phyloP scores from a whole-genome alignment of 2,797 vertebrate species.

The Pseudomugil tenellus region DNA sequence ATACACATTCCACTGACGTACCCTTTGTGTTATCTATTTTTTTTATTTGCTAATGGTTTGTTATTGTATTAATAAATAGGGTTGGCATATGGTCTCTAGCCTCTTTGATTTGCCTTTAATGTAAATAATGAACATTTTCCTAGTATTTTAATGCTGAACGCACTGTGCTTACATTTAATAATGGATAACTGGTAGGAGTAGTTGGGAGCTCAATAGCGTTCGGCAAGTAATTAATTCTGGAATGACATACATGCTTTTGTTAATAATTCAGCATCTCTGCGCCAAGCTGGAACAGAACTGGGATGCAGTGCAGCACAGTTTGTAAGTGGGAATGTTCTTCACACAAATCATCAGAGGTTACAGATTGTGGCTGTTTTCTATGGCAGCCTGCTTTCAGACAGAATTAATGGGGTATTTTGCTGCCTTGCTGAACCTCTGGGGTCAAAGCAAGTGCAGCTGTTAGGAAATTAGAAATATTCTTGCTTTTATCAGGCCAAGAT shows the following conservation, averaged over 20 bases:
- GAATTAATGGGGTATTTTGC: conserved; percentile 74
- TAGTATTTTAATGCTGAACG: neutral
- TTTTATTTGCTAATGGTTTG: neutral
- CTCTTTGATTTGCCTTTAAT: conserved; percentile 2
- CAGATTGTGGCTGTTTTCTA: conserved; percentile 55
- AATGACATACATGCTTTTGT: conserved; percentile 52
- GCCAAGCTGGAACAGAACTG: conserved; percentile 37
- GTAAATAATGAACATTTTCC: conserved; percentile 16
- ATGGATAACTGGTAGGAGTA: conserved; percentile 35
- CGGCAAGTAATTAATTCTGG: conserved; percentile 47
- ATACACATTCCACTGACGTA: neutral
- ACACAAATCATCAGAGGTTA: conserved; percentile 60
- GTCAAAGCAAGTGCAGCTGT: conserved; percentile 71
- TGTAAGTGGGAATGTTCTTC: conserved; percentile 48
- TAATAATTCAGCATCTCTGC: conserved; percentile 63
- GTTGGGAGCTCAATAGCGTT: conserved; percentile 22
- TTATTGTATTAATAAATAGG: neutral
- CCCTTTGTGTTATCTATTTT: neutral
- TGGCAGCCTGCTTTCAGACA: conserved; percentile 62
- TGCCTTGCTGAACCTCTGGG: conserved; percentile 56
- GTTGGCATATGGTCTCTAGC: neutral
- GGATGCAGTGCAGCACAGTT: conserved; percentile 47
- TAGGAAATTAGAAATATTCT: conserved; percentile 73
- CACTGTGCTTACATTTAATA: conserved; percentile 32
- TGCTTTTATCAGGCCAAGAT: conserved; percentile 63